Evolutionary conservation across 2,113 vertebrate species (phyloP).

Genomic region (Podiceps cristatus): DNA sequence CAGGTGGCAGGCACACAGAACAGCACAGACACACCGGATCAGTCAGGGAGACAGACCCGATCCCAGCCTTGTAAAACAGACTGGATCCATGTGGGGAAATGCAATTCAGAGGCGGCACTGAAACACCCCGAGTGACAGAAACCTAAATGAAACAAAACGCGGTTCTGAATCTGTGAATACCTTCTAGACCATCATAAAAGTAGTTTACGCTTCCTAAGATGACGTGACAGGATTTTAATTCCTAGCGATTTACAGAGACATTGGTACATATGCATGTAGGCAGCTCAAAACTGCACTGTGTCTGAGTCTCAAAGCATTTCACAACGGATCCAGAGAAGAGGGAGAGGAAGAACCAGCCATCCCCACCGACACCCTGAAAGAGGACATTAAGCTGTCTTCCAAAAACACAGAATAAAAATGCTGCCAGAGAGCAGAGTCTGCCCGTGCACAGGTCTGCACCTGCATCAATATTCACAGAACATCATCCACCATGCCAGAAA

Average conservation of each 20-base stretch:
- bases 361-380: neutral
- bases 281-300: neutral
- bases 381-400: neutral
- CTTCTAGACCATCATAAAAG: neutral
- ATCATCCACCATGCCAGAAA: neutral
- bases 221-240: neutral
- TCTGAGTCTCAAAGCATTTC: neutral
- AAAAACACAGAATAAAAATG: neutral
- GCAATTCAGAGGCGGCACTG: neutral
- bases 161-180: neutral
- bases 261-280: rapidly evolving
- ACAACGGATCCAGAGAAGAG: neutral
- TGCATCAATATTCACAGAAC: neutral
- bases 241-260: rapidly evolving
- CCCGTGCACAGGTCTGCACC: neutral
- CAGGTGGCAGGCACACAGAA: neutral
- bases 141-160: neutral
- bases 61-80: neutral
- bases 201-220: neutral
- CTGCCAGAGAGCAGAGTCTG: neutral
- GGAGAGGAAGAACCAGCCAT: neutral
- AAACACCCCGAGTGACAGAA: neutral
- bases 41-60: rapidly evolving
- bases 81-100: neutral
- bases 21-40: rapidly evolving